Evolutionary conservation across 2,888 invertebrate species (phyloP), one percentile per base, ranked within the genome.

Genomic region (Aphrophora alni): DNA sequence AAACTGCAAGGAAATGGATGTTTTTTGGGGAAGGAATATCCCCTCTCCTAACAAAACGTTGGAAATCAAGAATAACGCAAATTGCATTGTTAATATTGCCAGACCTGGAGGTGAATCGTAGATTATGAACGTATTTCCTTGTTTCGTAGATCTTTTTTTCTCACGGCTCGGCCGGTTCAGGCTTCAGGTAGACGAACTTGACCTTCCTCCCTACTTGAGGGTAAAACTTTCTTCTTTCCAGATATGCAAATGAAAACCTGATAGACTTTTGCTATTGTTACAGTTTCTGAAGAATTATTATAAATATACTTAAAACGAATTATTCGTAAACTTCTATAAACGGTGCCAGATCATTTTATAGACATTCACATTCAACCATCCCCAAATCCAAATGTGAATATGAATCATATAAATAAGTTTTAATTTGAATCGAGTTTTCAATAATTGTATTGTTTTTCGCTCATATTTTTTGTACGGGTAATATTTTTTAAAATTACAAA

Each of bases 61-160:
- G 74, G 68, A 59, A 74, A 74, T 68, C 74, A 33, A 74, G 78
- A 79, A 79, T 79, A 74, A 79, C 78, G 73, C 78, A 79, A 79
- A 79, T 74, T 74, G 78, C 74, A 79, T 79, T 73, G 74, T 74
- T 74, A 79, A 59, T 74, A 68, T 79, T 68, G 78, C 72, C 78
- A 71, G 14, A 4, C 59, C 21, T 3, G 21, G 59, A 21, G 33
- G 59, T 21, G 59, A 2, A 59, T 5, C 59, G 21, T 33, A 33
- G 33, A 33, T 33, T 33, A 8, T 5, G 33, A 33, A 21, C 59
- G 44, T 59, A 79, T 79, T 79, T 79, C 78, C 74, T 28, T 51
- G 72, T 78, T 69, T 78, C 21, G 38, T 75, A 75, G 68, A 80
- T n/a, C n/a, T n/a, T 80, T 80, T 84, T 84, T 73, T 85, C 85